Percentiles rank a stretch among this genome's conserved stretches.
phyloP scores from a whole-genome alignment of 2,113 vertebrate species.

The Oxygymnocypris stewartii region DNA sequence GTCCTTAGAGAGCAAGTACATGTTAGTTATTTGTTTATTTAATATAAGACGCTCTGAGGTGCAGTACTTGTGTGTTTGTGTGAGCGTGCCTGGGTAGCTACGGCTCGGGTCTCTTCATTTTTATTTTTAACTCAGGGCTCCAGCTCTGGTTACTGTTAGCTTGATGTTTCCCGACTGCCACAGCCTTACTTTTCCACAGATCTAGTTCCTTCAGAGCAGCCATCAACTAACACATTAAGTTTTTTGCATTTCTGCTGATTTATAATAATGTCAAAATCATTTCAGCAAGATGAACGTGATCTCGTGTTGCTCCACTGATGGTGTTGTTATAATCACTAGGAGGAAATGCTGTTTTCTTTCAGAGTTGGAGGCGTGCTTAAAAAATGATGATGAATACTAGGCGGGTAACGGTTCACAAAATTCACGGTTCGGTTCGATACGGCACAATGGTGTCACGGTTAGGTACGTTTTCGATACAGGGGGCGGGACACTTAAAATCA shows the following conservation, averaged over 20 bases:
- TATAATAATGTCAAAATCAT: neutral
- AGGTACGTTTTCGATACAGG: too few relatives aligned
- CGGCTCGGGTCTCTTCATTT: conserved; percentile 54
- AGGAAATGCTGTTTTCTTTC: neutral
- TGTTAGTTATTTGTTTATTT: neutral
- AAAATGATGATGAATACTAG: neutral
- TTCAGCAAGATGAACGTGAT: neutral
- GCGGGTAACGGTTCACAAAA: too few relatives aligned
- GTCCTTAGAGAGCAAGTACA: neutral
- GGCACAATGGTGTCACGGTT: too few relatives aligned
- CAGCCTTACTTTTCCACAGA: conserved; percentile 67
- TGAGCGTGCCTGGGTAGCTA: neutral
- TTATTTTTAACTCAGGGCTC: conserved; percentile 73
- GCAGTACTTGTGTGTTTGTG: neutral
- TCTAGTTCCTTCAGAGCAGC: neutral
- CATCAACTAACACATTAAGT: neutral
- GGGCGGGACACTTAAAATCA: too few relatives aligned
- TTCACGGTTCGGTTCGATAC: too few relatives aligned
- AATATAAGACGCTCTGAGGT: conserved; percentile 39
- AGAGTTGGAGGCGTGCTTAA: neutral
- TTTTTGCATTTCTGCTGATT: neutral
- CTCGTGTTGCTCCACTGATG: neutral
- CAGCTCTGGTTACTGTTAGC: conserved; percentile 70
- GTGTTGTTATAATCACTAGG: neutral
- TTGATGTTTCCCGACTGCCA: conserved; percentile 54